A percentile compares a stretch with the other conserved stretches of the same genome.
These are phyloP conservation scores for Stratiomys singularior DNA, from an alignment of 2,888 invertebrate genomes.

Conservation along the genomic window DNA sequence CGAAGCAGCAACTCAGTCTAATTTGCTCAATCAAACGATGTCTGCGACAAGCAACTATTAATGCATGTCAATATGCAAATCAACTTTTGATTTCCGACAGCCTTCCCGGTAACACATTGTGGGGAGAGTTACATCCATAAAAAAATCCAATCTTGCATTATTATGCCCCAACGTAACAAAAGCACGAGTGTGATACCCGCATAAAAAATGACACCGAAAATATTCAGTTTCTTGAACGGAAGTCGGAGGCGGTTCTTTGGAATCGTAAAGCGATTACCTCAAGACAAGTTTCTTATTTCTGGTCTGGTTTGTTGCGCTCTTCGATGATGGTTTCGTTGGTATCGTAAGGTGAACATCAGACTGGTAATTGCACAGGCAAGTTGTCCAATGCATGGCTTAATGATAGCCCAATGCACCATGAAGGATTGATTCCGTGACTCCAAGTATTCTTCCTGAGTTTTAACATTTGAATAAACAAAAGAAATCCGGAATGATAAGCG, in stretches of 20 bases:
- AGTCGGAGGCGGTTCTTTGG: slow-evolving; percentile 54
- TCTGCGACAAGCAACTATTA: no score
- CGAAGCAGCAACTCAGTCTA: no score
- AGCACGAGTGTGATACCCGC: neutral
- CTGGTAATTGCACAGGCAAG: no score
- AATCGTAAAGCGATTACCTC: slow-evolving; percentile 52
- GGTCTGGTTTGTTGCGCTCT: slow-evolving; percentile 2
- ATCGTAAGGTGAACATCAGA: no score
- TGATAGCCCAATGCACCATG: no score
- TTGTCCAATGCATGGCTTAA: no score
- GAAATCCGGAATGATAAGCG: no score
- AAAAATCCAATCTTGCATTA: neutral
- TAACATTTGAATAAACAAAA: no score
- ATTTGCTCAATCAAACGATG: no score
- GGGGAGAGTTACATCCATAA: neutral
- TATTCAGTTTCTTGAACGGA: slow-evolving; percentile 53
- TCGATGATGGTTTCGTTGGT: neutral
- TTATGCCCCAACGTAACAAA: neutral
- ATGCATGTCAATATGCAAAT: no score
- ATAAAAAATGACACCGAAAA: slow-evolving; percentile 49
- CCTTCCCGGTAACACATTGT: neutral
- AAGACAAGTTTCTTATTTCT: slow-evolving; percentile 50
- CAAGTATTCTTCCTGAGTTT: no score
- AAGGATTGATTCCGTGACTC: no score
- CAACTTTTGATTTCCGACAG: neutral